phyloP scores from a whole-genome alignment of 2,797 vertebrate species.

The Phrynocephalus vlangalii region DNA sequence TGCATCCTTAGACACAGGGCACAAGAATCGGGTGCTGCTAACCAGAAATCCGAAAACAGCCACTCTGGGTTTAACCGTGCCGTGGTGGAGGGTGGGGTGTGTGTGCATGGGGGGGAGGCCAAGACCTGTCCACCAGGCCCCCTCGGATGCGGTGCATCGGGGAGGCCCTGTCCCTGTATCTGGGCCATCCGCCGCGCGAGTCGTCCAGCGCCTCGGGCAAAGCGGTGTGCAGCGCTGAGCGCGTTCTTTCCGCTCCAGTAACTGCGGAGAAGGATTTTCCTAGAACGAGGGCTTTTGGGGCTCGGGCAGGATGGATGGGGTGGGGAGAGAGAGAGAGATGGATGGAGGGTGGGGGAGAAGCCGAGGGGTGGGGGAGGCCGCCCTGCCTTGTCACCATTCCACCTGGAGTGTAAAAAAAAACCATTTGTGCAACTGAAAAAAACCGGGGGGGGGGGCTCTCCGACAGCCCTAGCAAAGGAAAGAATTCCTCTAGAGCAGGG shows the following conservation, averaged over 20 bases:
- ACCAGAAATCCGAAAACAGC: background rate
- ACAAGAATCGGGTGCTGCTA: background rate
- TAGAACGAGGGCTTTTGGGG: too few species aligned
- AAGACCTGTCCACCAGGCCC: conserved; percentile 37
- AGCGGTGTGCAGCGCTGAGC: conserved; percentile 61
- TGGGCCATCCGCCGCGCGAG: conserved; percentile 69
- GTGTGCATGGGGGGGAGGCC: fast-evolving
- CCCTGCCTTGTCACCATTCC: conserved; percentile 66
- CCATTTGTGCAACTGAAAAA: conserved; percentile 42
- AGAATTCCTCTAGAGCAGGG: too few species aligned
- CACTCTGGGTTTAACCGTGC: too few species aligned
- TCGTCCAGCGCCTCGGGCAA: conserved; percentile 61
- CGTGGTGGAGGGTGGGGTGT: too few species aligned
- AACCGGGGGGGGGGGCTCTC: too few species aligned
- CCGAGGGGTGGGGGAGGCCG: conserved; percentile 24
- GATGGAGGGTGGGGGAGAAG: too few species aligned
- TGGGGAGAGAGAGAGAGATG: too few species aligned
- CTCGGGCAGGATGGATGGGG: too few species aligned
- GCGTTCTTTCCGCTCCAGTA: conserved; percentile 75
- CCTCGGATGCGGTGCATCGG: fast-evolving
- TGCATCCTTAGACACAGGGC: conserved; percentile 28
- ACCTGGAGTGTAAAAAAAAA: conserved; percentile 75
- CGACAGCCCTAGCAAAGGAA: conserved; percentile 8
- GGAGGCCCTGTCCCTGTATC: conserved; percentile 42
- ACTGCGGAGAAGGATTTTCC: conserved; percentile 30